Base-by-base conservation (phyloP, 2,113 vertebrate genomes). In the Pampusana beccarii region DNA sequence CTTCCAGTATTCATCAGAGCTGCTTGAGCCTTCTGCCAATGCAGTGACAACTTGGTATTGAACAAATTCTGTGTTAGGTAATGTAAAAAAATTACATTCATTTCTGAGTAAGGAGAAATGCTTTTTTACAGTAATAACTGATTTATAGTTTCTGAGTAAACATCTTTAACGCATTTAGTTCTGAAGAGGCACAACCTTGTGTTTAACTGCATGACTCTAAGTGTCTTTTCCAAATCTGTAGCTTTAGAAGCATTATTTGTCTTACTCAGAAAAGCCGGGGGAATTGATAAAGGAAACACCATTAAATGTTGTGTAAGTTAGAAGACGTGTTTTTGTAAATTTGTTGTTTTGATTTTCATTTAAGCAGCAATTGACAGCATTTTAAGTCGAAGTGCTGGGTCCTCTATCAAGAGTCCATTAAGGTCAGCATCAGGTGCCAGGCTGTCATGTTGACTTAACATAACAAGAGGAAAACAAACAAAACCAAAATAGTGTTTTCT, bases 401-500 rank as follows among this genome's bases (percentile, higher is more conserved):
- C 26, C 33, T 96, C 71, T 86, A 15, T 94, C 56, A 90, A 64
- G 80, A 86, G 58, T 90, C 85, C 82, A 64, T 46, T 92, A 92
- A 83, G 64, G 82, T 70, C 82, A 93, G 48, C 72, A 48, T 80
- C 53, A 81, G 90, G 64, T 92, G 72, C 75, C 75, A 80, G 61
- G 46, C 60, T 88, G 79, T 95, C 82, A 67, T 51, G 53, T 66
- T 96, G 74, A 79, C n/a, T n/a, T 88, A 77, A 56, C 29, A 13
- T 14, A 13, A 80, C 3, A 34, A 90, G 73, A 93, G 33, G 71
- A 92, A 92, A 93, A 54, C 36, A 85, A 95, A 85, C 40, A 90
- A 92, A 95, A 56, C 51, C 69, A 75, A 90, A 90, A 48, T 44
- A 70, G 16, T 78, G 38, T 80, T 96, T 93, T 88, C 64, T 94